Percentiles rank a stretch among this genome's conserved stretches.
Conservation (phyloP, 2,888 invertebrate genomes). For the Thymelicus sylvestris region DNA sequence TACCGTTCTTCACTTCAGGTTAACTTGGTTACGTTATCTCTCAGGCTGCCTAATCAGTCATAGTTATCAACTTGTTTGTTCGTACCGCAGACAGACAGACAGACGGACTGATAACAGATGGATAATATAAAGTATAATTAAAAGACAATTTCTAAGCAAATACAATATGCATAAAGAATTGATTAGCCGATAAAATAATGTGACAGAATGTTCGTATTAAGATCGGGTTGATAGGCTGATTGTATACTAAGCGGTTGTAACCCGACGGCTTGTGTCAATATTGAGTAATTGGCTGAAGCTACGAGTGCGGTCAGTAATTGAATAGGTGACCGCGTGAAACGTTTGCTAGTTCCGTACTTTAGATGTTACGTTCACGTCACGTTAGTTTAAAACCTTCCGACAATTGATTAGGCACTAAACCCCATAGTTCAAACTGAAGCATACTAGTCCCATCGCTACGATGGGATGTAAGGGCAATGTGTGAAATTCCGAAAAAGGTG, state of each 20-base stretch:
- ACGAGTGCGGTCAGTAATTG: too few species aligned
- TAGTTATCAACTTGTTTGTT: constrained; percentile 24
- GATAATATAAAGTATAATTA: constrained; percentile 19
- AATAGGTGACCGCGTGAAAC: too few species aligned
- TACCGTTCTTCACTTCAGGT: neutral
- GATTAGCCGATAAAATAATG: constrained; percentile 14
- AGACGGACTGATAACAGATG: constrained; percentile 22
- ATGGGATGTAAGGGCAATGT: too few species aligned
- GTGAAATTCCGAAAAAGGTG: too few species aligned
- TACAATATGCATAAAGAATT: constrained; percentile 18
- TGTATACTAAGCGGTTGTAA: neutral
- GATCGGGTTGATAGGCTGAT: constrained; percentile 14
- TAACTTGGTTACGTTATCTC: constrained; percentile 15
- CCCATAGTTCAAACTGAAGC: too few species aligned
- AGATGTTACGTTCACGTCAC: too few species aligned
- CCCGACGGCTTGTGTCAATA: too few species aligned
- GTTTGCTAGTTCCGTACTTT: too few species aligned
- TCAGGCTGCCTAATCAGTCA: constrained; percentile 21
- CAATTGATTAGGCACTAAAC: too few species aligned
- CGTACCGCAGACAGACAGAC: constrained; percentile 26
- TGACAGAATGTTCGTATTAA: constrained; percentile 20
- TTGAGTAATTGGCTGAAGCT: too few species aligned
- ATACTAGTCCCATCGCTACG: too few species aligned
- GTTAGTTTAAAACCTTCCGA: too few species aligned
- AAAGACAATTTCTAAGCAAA: constrained; percentile 32